Evolutionary conservation across 2,113 vertebrate genomes (phyloP).

Genomic region (Chelonoidis abingdonii): DNA sequence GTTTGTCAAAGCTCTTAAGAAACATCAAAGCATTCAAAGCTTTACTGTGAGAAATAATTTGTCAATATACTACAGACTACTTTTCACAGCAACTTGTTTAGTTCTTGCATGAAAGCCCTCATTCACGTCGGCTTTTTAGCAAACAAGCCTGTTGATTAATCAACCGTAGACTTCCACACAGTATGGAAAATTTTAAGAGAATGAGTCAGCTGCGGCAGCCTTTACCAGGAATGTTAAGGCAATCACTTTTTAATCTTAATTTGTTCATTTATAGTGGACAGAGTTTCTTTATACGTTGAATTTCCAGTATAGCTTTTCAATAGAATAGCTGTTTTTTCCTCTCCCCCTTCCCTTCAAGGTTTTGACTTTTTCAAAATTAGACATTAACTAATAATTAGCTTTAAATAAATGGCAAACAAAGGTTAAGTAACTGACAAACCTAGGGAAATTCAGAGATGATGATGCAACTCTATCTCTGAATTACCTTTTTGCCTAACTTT

Average conservation of each 20-base stretch:
- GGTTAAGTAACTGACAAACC: not conserved
- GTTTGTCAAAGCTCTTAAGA: not conserved
- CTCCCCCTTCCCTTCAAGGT: not conserved
- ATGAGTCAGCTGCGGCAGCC: not conserved
- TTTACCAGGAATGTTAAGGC: not conserved
- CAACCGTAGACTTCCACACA: not conserved
- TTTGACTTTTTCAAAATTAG: not conserved
- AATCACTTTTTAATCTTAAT: not conserved
- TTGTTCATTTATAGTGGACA: not conserved
- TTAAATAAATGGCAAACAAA: not conserved
- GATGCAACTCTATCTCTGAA: not conserved
- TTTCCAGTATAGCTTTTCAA: not conserved
- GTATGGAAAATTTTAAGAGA: not conserved
- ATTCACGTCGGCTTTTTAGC: not conserved
- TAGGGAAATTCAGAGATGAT: not conserved
- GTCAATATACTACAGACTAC: not conserved
- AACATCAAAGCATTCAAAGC: not conserved
- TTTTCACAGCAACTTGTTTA: conserved; percentile 3
- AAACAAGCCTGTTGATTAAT: not conserved
- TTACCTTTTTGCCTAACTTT: not conserved
- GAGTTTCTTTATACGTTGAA: not conserved
- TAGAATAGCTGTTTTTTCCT: not conserved
- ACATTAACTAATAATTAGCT: not conserved
- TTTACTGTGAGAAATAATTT: not conserved
- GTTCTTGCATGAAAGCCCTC: conserved; percentile 1